Evolutionary conservation across 2,888 invertebrate genomes (phyloP).

Genomic region (Leucozona laternaria): DNA sequence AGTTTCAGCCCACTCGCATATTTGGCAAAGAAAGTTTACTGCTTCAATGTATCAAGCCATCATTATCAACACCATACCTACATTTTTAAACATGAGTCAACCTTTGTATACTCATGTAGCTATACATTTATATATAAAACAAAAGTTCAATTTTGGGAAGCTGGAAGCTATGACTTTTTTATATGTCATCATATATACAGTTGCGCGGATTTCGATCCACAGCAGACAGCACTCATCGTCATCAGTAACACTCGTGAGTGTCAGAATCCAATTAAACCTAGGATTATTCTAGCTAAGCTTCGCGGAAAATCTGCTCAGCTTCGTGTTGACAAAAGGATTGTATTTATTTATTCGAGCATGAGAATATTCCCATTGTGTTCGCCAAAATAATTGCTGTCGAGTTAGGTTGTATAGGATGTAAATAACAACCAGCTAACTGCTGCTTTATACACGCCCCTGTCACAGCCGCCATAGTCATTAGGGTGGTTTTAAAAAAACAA

Average conservation of each 20-base stretch:
- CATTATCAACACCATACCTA: too few species aligned
- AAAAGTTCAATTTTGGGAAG: not conserved
- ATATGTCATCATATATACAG: not conserved
- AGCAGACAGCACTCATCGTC: not conserved
- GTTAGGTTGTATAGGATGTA: constrained; percentile 24
- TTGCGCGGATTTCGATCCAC: not conserved
- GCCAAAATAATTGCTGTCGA: constrained; percentile 70
- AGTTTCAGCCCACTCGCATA: too few species aligned
- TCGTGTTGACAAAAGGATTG: constrained; percentile 73
- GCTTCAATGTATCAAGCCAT: too few species aligned
- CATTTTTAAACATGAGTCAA: too few species aligned
- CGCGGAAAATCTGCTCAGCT: constrained; percentile 68
- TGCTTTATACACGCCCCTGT: not conserved
- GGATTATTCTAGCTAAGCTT: constrained; percentile 70
- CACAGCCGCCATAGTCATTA: not conserved
- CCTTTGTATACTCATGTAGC: too few species aligned
- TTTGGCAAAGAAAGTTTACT: too few species aligned
- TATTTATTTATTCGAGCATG: constrained; percentile 72
- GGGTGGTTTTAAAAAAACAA: constrained; percentile 26
- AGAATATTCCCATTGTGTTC: constrained; percentile 70
- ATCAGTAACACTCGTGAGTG: constrained; percentile 20
- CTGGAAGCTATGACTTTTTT: not conserved
- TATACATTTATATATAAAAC: too few species aligned
- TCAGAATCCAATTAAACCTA: constrained; percentile 65
- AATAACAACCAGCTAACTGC: not conserved